Conservation (phyloP, 2,797 vertebrate species). For the Melanotaenia parkinsoni region DNA sequence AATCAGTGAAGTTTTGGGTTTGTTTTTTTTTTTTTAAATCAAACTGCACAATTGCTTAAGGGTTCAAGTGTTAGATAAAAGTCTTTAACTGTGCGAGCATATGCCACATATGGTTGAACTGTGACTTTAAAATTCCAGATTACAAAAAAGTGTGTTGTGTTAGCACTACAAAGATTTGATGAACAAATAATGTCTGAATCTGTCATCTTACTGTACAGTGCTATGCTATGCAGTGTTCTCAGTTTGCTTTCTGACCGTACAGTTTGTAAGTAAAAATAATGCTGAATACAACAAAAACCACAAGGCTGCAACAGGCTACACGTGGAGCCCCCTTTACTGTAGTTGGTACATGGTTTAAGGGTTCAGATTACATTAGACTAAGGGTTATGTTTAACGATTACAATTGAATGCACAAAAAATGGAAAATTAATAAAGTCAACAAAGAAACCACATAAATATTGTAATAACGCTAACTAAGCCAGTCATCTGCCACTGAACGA, state of each 20-base stretch:
- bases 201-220: not conserved
- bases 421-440: too few species aligned
- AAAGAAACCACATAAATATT: not conserved
- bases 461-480: not conserved
- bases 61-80: not conserved
- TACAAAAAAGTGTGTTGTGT: not conserved
- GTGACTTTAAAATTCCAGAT: not conserved
- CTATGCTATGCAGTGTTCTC: not conserved
- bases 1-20: not conserved
- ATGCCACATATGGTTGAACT: too few species aligned
- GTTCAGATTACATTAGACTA: too few species aligned
- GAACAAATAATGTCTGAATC: not conserved
- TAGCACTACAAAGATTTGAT: not conserved
- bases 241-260: too few species aligned
- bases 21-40: not conserved
- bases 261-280: too few species aligned
- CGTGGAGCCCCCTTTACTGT: too few species aligned
- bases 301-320: too few species aligned
- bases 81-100: not conserved
- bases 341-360: too few species aligned
- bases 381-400: too few species aligned
- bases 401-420: too few species aligned
- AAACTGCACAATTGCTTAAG: not conserved
- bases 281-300: too few species aligned
- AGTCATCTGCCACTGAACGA: slow-evolving; percentile 36